Evolutionary conservation across 2,113 vertebrate species (phyloP).

Genomic region (Corythornis vintsioides): DNA sequence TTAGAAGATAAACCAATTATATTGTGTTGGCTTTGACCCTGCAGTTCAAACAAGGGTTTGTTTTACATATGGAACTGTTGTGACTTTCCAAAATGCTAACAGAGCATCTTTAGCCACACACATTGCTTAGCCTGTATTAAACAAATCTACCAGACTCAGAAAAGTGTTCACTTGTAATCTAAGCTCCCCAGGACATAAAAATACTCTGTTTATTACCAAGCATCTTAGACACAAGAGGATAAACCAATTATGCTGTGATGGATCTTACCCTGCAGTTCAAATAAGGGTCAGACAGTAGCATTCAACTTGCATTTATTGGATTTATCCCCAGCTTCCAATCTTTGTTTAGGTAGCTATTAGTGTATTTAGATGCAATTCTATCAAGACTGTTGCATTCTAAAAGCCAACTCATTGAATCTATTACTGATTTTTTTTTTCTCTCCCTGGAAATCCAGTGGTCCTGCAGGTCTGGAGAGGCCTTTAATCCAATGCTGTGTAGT

Average conservation of each 20-base stretch:
- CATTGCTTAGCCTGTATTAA: neutral
- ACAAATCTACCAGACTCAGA: neutral
- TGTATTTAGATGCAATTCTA: neutral
- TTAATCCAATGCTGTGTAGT: neutral
- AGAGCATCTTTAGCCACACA: neutral
- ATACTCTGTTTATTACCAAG: neutral
- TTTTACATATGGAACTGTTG: neutral
- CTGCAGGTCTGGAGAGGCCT: neutral
- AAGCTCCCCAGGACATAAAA: neutral
- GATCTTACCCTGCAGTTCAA: neutral
- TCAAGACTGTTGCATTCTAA: neutral
- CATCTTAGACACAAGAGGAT: neutral
- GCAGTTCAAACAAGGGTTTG: neutral
- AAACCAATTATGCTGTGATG: neutral
- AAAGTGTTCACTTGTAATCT: neutral
- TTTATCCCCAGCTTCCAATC: neutral
- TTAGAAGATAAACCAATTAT: constrained; percentile 5
- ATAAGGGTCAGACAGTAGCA: neutral
- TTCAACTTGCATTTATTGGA: neutral
- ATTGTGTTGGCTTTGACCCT: neutral
- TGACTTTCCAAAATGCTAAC: neutral
- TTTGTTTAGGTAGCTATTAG: neutral
- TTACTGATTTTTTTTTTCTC: neutral
- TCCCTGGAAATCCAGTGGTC: neutral
- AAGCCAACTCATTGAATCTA: neutral